phyloP scores from a whole-genome alignment of 2,797 vertebrate species.

The Danio choprae region DNA sequence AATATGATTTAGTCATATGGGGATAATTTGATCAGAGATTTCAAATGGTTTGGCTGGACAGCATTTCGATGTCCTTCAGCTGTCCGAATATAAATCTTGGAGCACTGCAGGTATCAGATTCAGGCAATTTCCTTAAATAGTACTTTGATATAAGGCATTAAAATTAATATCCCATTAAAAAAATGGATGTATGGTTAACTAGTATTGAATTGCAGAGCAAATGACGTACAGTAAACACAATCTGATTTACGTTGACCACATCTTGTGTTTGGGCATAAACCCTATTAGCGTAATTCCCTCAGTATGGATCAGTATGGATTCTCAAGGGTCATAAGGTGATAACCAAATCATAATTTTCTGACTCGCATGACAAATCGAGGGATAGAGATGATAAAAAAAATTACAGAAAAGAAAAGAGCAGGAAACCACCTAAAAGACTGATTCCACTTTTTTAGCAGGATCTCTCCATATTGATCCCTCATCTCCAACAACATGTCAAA shows the following conservation, averaged over 20 bases:
- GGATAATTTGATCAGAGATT: conserved; percentile 29
- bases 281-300: conserved; percentile 15
- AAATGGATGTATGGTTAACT: background rate
- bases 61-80: conserved; percentile 30
- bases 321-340: conserved; percentile 26
- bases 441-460: conserved; percentile 94
- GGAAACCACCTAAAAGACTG: conserved; percentile 86
- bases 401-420: background rate
- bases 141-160: background rate
- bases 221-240: conserved; percentile 12
- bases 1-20: conserved; percentile 46
- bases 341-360: conserved; percentile 20
- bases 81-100: background rate
- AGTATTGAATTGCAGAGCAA: conserved; percentile 10
- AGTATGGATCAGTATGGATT: conserved; percentile 28
- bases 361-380: background rate
- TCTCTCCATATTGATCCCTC: conserved; percentile 94
- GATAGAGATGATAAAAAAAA: background rate
- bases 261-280: conserved; percentile 11
- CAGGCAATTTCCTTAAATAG: conserved; percentile 9
- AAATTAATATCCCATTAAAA: background rate
- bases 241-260: background rate
- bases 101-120: background rate
- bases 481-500: conserved; percentile 98
- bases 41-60: conserved; percentile 38